These are phyloP conservation scores for Sinella curviseta DNA, from an alignment of 1,140 invertebrate genomes.

Conservation along the genomic window DNA sequence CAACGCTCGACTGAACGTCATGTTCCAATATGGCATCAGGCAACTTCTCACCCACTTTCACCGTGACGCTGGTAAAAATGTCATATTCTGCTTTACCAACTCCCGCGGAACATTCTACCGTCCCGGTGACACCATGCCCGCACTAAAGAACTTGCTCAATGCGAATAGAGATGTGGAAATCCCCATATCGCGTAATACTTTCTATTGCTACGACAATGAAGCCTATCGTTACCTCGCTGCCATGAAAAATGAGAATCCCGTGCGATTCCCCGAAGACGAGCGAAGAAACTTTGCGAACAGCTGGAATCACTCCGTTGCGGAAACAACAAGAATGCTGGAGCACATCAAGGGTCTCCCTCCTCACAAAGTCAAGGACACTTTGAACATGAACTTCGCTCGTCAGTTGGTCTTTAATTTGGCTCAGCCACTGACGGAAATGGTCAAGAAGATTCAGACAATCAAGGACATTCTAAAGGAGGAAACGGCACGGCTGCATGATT, in stretches of 20 bases:
- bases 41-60: slow-evolving; percentile 41
- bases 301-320: not conserved
- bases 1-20: slow-evolving; percentile 31
- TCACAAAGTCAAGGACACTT: not conserved
- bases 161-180: slow-evolving; percentile 22
- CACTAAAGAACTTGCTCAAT: slow-evolving; percentile 16
- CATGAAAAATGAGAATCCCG: not conserved
- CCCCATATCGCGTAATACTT: not conserved
- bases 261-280: not conserved
- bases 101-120: slow-evolving; percentile 34
- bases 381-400: not conserved
- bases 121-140: slow-evolving; percentile 33
- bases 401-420: not conserved
- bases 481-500: not conserved
- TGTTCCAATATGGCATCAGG: slow-evolving; percentile 48
- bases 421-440: not conserved
- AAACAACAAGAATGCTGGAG: slow-evolving; percentile 3
- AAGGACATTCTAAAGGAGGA: slow-evolving; percentile 34
- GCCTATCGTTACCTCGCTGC: slow-evolving; percentile 32
- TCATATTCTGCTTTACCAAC: slow-evolving; percentile 40
- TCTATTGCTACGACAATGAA: slow-evolving; percentile 37
- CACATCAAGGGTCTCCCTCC: not conserved
- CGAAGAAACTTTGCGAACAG: slow-evolving; percentile 7
- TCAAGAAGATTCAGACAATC: not conserved
- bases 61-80: slow-evolving; percentile 32